phyloP scores from a whole-genome alignment of 2,888 invertebrate species.

The Willowsia nigromaculata region DNA sequence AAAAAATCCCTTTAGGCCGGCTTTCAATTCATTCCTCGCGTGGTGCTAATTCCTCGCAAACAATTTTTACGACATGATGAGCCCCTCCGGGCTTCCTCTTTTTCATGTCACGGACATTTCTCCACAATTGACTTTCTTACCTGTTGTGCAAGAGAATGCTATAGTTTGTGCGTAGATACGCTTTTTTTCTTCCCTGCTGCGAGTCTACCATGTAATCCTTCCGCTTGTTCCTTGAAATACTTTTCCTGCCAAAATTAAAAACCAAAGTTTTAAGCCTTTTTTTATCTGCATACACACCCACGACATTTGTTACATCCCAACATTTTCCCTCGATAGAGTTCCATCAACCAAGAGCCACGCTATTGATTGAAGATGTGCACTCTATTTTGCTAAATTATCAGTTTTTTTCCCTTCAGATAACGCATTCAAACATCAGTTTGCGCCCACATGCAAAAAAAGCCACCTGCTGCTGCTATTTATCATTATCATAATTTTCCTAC shows the following conservation, averaged over 20 bases:
- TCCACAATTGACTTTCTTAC: neutral
- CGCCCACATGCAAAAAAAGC: too few relatives aligned
- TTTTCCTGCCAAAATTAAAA: too few relatives aligned
- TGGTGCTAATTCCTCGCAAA: constrained; percentile 32
- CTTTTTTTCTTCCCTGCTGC: neutral
- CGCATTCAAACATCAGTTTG: neutral
- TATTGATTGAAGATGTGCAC: too few relatives aligned
- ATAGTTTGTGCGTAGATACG: neutral
- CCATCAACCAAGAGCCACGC: too few relatives aligned
- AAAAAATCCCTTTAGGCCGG: constrained; percentile 24
- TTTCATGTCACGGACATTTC: neutral
- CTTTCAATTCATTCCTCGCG: constrained; percentile 26
- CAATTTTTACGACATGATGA: constrained; percentile 46
- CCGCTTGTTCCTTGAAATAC: too few relatives aligned
- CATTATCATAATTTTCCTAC: too few relatives aligned
- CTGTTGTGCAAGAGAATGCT: neutral
- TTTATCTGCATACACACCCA: too few relatives aligned
- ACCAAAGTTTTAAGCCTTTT: too few relatives aligned
- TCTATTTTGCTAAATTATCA: neutral
- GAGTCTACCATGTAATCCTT: too few relatives aligned
- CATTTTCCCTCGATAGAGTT: too few relatives aligned
- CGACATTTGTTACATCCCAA: too few relatives aligned
- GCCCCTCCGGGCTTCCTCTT: constrained; percentile 38
- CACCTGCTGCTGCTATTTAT: too few relatives aligned
- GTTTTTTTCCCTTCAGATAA: neutral